Evolutionary conservation across 2,113 vertebrate genomes (phyloP).

Genomic region (Aptenodytes forsteri): DNA sequence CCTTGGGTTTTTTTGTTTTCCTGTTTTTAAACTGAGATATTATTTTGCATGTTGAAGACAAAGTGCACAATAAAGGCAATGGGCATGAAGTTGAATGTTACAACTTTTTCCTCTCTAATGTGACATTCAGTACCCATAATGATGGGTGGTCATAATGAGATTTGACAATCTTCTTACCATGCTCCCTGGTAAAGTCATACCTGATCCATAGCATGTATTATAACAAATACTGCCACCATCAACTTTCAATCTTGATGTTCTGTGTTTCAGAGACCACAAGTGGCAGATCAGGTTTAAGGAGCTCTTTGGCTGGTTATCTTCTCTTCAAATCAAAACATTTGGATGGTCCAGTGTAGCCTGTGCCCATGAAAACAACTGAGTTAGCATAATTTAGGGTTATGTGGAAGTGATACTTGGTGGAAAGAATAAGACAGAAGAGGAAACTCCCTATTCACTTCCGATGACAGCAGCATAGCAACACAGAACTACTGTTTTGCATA

Average conservation of each 20-base stretch:
- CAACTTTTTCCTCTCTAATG: neutral
- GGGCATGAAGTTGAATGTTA: neutral
- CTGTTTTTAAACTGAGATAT: neutral
- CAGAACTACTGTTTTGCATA: neutral
- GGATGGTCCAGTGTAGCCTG: neutral
- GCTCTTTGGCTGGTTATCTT: neutral
- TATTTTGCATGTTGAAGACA: neutral
- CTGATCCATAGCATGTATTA: neutral
- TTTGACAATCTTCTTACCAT: neutral
- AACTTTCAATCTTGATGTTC: neutral
- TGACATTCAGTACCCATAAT: neutral
- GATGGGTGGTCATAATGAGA: neutral
- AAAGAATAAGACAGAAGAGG: neutral
- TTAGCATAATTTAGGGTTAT: neutral
- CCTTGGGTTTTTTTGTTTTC: neutral
- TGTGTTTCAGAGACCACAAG: neutral
- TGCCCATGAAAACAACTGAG: neutral
- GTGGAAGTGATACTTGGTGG: neutral
- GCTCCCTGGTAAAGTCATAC: neutral
- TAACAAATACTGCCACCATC: neutral
- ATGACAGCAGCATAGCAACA: neutral
- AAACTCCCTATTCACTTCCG: neutral
- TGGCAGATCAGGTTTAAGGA: neutral
- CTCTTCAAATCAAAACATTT: neutral
- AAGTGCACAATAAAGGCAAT: neutral